Conservation (phyloP, 2,113 vertebrate genomes). For the Cryptotis parvus region DNA sequence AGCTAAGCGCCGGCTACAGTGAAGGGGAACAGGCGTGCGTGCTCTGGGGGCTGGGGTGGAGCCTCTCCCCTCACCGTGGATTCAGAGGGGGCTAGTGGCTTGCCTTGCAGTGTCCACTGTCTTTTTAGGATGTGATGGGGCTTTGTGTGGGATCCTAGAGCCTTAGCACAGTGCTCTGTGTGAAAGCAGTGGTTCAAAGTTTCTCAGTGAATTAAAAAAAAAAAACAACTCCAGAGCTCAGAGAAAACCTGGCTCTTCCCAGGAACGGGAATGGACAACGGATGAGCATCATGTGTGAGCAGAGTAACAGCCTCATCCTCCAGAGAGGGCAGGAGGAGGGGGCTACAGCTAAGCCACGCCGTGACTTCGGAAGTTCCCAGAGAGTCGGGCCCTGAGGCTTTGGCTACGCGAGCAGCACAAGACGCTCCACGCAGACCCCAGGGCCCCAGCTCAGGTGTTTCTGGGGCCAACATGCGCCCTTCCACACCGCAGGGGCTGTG, state of each 20-base stretch:
- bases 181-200: conserved; percentile 20
- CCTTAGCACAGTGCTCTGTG: conserved; percentile 53
- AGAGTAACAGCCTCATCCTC: neutral
- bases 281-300: neutral
- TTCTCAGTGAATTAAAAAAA: conserved; percentile 56
- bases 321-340: neutral
- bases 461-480: too few species aligned
- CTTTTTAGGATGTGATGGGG: neutral
- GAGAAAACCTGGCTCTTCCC: conserved; percentile 52
- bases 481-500: too few species aligned
- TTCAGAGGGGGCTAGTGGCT: neutral
- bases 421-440: neutral
- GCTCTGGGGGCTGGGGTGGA: neutral
- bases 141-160: conserved; percentile 29
- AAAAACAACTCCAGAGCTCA: conserved; percentile 40
- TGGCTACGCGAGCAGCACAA: neutral
- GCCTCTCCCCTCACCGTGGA: neutral
- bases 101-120: neutral
- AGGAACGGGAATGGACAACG: neutral
- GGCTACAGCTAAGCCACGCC: neutral
- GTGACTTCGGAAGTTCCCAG: neutral
- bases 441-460: neutral
- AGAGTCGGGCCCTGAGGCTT: neutral
- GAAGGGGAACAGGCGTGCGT: conserved; percentile 21
- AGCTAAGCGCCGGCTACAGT: conserved; percentile 1